Percentiles rank a stretch among this genome's conserved stretches.
Conservation (phyloP, 2,113 vertebrate genomes). For the Gobio gobio region DNA sequence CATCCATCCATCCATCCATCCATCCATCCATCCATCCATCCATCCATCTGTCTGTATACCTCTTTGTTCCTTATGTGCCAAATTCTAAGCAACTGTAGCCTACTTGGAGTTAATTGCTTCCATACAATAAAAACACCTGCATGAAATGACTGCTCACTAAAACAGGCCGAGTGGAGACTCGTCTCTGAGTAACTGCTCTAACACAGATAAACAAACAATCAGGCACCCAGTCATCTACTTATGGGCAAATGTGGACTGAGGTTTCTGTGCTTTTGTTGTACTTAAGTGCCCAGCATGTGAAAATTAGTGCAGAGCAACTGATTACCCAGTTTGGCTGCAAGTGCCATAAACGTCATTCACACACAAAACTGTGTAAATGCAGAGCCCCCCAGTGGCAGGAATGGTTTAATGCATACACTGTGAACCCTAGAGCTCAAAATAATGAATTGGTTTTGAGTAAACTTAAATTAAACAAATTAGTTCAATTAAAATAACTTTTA, state of each 20-base stretch:
- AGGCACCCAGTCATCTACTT: neutral
- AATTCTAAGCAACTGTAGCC: constrained; percentile 24
- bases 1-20: neutral
- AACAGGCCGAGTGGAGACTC: neutral
- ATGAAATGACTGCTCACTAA: neutral
- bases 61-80: neutral
- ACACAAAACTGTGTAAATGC: neutral
- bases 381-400: constrained; percentile 31
- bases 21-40: neutral
- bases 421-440: no score
- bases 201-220: constrained; percentile 16
- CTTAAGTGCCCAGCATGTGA: neutral
- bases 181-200: constrained; percentile 13
- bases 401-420: neutral
- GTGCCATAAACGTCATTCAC: neutral
- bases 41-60: neutral
- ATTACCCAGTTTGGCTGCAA: neutral
- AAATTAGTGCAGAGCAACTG: neutral
- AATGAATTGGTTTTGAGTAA: no score
- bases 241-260: neutral
- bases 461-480: no score
- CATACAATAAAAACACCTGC: constrained; percentile 42
- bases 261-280: constrained; percentile 15
- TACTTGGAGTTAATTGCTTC: constrained; percentile 46
- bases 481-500: no score